phyloP scores from a whole-genome alignment of 2,888 invertebrate genomes.

The Tiliacea aurago region DNA sequence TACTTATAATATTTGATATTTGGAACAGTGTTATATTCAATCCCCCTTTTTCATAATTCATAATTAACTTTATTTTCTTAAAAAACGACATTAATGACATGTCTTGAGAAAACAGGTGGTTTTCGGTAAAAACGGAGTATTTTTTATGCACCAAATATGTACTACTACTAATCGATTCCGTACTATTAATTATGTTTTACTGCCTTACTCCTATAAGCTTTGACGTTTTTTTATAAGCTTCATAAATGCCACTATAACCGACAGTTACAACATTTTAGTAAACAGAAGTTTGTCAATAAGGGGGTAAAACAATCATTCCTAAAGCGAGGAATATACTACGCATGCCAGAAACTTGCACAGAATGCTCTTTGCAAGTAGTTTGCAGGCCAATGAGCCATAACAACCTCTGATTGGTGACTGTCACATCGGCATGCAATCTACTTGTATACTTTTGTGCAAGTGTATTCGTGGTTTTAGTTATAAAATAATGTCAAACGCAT shows the following conservation, averaged over 20 bases:
- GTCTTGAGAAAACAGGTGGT: background rate
- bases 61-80: background rate
- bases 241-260: background rate
- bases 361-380: background rate
- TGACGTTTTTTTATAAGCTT: background rate
- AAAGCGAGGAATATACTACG: slow-evolving; percentile 7
- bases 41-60: background rate
- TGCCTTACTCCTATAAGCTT: background rate
- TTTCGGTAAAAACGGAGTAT: background rate
- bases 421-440: background rate
- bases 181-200: background rate
- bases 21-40: background rate
- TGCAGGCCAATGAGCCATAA: background rate
- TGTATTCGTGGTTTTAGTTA: background rate
- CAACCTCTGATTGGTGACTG: background rate
- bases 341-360: background rate
- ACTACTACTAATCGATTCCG: background rate
- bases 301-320: background rate
- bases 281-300: background rate
- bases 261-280: background rate
- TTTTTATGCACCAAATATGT: slow-evolving; percentile 2
- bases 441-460: background rate
- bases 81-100: background rate
- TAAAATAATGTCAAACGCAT: slow-evolving; percentile 3
- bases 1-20: background rate